Base-by-base conservation (phyloP, 2,797 vertebrate species). In the Psittacula echo region DNA sequence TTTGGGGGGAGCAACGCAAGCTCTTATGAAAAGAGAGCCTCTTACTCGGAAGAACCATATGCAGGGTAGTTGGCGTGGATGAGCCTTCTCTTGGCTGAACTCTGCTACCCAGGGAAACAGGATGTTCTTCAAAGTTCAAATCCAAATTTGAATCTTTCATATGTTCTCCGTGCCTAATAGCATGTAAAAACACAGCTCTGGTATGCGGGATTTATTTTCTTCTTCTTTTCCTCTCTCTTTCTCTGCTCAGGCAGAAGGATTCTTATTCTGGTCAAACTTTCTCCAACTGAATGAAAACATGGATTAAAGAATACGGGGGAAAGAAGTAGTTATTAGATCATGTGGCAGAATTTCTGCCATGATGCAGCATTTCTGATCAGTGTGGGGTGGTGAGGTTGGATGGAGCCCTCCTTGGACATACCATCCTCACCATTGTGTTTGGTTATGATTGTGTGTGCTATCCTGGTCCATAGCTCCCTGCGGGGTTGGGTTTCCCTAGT, bases 361-460 rank as follows among this genome's bases (percentile, higher is more conserved):
- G 13, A 9, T 22, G 51, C 3, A 11, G 64, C 13, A 66, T 45
- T 75, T n/a, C 29, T 32, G 53, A 37, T 24, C 18, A 1, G 5
- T 11, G 13, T 42, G 71, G 54, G n/a, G 54, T 37, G 18, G 39
- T 0, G 2, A 22, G 37, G 42, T 12, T 32, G 24, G 13, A 1
- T 4, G 48, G 15, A 29, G 45, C 7, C 77, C 24, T 65, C n/a
- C 19, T 85, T 11, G 12, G 62, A 15, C 5, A 0, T 11, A 2
- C 47, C 5, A 2, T 10, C n/a, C 12, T 42, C 30, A 2, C 12
- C 0, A 2, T 1, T 7, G 0, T 1, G 13, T 11, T 10, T 32
- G 29, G 32, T 22, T 47, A 7, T 6, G n/a, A 14, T 11, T 0
- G 0, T 7, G 3, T 12, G 1, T 2, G 41, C 26, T 56, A 9